Evolutionary conservation across 1,140 invertebrate species (phyloP).

Genomic region (Drosophila bocki): DNA sequence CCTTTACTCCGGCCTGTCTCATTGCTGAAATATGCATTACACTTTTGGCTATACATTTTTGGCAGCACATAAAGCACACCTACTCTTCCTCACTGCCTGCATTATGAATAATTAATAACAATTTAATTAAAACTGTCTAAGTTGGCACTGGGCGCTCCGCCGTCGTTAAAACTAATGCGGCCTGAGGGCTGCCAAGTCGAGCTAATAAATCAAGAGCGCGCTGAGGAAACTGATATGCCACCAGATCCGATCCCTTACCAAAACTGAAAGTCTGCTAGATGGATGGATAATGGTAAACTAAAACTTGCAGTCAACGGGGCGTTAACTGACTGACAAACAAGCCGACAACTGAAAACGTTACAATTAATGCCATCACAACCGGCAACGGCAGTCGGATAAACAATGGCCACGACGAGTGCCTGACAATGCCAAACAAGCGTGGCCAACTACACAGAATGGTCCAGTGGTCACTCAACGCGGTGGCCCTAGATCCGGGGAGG

Average conservation of each 20-base stretch:
- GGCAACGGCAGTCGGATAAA: slow-evolving; percentile 48
- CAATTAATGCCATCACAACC: slow-evolving; percentile 77
- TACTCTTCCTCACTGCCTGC: slow-evolving; percentile 1
- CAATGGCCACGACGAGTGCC: slow-evolving; percentile 64
- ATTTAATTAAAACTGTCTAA: slow-evolving; percentile 78
- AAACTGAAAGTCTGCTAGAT: slow-evolving; percentile 1
- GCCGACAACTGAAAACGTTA: slow-evolving; percentile 59
- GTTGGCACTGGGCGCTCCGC: slow-evolving; percentile 27
- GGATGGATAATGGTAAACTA: slow-evolving; percentile 23
- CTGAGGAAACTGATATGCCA: slow-evolving; percentile 55
- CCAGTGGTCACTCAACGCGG: slow-evolving; percentile 52
- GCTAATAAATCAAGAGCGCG: slow-evolving; percentile 69
- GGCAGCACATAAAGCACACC: slow-evolving; percentile 45
- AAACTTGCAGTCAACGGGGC: slow-evolving; percentile 39
- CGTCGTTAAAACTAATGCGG: slow-evolving; percentile 41
- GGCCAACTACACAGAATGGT: slow-evolving; percentile 52
- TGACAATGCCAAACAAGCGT: slow-evolving; percentile 73
- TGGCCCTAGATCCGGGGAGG: slow-evolving; percentile 4
- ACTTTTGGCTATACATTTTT: slow-evolving; percentile 63
- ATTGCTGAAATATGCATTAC: slow-evolving; percentile 63
- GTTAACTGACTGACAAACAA: slow-evolving; percentile 39
- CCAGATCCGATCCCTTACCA: neutral
- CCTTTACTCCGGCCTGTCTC: neutral
- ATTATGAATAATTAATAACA: slow-evolving; percentile 74
- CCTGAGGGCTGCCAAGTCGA: slow-evolving; percentile 15